Base-by-base conservation (phyloP, 2,888 invertebrate species). In the Gasteruption jaculator region DNA sequence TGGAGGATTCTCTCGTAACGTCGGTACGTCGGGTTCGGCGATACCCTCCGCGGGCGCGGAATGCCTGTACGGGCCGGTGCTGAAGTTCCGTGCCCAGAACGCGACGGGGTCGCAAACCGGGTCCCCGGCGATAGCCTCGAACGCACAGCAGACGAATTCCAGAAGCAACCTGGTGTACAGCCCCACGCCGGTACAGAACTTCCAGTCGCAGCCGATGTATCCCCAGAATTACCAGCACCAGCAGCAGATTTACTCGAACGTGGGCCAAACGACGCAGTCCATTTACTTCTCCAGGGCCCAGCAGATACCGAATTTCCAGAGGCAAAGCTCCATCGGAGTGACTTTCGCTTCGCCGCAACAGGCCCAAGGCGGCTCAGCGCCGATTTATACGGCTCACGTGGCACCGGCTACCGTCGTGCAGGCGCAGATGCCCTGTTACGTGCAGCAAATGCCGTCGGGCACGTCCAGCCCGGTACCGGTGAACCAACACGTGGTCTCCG, bases 41-140 rank as follows among this genome's bases (percentile, higher is more conserved):
- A 37, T 51, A 18, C 48, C 57, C 7, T 39, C 48, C 10, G 53
- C 62, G 1, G 54, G 46, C 18, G 39, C 54, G 10, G 68, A 65
- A 41, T 62, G 63, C 36, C 48, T 69, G n/a, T 71, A 70, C 46
- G 70, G 68, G 0, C 70, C 70, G n/a, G 70, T 71, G 10, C 43
- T 70, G 29, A 71, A 70, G 42, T 70, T 71, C 43, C 67, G 65
- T 5, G 61, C 63, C 1, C 63, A 58, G 33, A 58, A 49, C 11
- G 49, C 53, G 2, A 54, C 56, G 35, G 54, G 43, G 26, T 56
- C 53, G 34, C 47, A 41, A 37, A 43, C 46, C 8, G 33, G 35
- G 6, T 48, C 50, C 4, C 42, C 52, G 5, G 40, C 39, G 27
- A 54, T 54, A 0, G n/a, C n/a, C n/a, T 47, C 57, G 11, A 52